Conservation (phyloP, 1,140 invertebrate genomes). For the Drosophila nebulosa region DNA sequence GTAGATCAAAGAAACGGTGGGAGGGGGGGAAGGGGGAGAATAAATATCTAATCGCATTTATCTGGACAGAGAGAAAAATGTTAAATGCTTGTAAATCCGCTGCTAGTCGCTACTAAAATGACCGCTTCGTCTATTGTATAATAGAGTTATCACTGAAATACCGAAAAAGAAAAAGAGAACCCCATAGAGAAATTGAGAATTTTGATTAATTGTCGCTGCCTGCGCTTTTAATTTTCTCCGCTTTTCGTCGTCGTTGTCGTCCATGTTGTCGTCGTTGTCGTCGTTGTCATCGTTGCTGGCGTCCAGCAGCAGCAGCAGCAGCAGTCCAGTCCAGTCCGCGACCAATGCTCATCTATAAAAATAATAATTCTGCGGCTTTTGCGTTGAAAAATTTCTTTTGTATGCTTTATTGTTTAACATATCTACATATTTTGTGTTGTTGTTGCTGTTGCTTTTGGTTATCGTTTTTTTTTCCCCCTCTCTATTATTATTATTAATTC, state of each 20-base stretch:
- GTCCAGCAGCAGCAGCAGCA: too few species aligned
- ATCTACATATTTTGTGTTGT: background rate
- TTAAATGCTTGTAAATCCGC: slow-evolving; percentile 68
- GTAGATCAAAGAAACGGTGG: background rate
- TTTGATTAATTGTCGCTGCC: slow-evolving; percentile 70
- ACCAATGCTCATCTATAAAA: slow-evolving; percentile 22
- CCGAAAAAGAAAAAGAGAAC: background rate
- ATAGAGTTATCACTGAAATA: slow-evolving; percentile 64
- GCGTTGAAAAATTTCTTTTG: slow-evolving; percentile 67
- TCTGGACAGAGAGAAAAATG: slow-evolving; percentile 31
- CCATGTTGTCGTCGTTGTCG: slow-evolving; percentile 18
- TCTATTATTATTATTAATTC: slow-evolving; percentile 46
- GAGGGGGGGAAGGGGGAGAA: too few species aligned
- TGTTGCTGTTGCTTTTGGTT: background rate
- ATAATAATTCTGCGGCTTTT: slow-evolving; percentile 62
- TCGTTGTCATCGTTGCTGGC: too few species aligned
- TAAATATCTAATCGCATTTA: slow-evolving; percentile 39
- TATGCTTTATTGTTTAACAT: slow-evolving; percentile 54
- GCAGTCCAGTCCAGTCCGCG: too few species aligned
- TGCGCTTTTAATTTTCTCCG: slow-evolving; percentile 69
- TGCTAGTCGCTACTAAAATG: slow-evolving; percentile 70
- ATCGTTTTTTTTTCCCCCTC: background rate
- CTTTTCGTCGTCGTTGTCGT: slow-evolving; percentile 33
- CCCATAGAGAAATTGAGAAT: slow-evolving; percentile 14
- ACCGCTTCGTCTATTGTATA: slow-evolving; percentile 39